Evolutionary conservation across 2,888 invertebrate genomes (phyloP).

Genomic region (Chloromyia formosa): DNA sequence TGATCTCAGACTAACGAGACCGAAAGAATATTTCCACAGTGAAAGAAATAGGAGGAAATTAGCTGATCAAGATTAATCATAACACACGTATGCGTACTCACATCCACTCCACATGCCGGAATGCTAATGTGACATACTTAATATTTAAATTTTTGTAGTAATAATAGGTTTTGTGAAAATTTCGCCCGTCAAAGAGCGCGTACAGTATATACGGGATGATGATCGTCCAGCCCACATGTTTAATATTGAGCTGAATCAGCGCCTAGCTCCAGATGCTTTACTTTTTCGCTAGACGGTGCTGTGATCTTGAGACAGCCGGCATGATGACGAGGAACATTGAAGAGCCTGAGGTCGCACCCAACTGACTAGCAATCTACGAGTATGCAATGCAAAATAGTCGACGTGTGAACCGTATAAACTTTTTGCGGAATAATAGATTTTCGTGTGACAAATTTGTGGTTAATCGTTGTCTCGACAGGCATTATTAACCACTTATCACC

Average conservation of each 20-base stretch:
- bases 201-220: background rate
- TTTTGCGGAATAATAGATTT: background rate
- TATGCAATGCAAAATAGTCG: too few species aligned
- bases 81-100: background rate
- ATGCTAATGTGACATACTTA: slow-evolving; percentile 14
- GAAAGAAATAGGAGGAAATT: slow-evolving; percentile 10
- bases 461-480: background rate
- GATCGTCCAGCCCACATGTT: slow-evolving; percentile 1
- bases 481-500: slow-evolving; percentile 10
- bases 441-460: background rate
- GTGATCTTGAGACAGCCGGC: background rate
- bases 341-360: background rate
- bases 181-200: background rate
- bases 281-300: background rate
- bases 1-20: background rate
- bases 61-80: slow-evolving; percentile 16
- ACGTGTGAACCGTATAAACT: too few species aligned
- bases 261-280: background rate
- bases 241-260: background rate
- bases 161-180: slow-evolving; percentile 8
- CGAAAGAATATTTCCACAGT: background rate
- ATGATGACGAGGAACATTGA: background rate
- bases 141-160: slow-evolving; percentile 8
- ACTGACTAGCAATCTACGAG: too few species aligned
- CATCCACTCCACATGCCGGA: background rate